These are phyloP conservation scores for Protonibea diacanthus DNA, from an alignment of 2,797 vertebrate species.

Conservation along the genomic window DNA sequence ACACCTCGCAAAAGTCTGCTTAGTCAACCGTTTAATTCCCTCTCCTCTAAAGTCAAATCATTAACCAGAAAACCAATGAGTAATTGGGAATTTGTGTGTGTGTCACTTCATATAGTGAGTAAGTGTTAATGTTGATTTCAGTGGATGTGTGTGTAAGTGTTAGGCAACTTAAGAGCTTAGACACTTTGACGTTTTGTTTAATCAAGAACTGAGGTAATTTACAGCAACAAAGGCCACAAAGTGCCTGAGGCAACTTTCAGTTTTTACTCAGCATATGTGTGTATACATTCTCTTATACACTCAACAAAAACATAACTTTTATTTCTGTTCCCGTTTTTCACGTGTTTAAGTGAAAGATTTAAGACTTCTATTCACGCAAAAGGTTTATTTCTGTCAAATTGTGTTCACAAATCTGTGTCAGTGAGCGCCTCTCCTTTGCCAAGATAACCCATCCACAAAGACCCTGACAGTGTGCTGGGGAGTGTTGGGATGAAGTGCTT, in stretches of 20 bases:
- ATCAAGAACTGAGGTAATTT: conserved; percentile 80
- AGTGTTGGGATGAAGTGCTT: no score
- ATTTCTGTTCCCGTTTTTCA: no score
- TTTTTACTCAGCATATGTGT: conserved; percentile 44
- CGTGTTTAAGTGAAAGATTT: no score
- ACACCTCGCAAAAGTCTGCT: conserved; percentile 71
- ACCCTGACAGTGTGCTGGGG: no score
- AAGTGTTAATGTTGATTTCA: conserved; percentile 32
- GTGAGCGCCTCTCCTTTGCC: no score
- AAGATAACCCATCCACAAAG: no score
- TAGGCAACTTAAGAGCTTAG: conserved; percentile 71
- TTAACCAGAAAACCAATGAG: conserved; percentile 79
- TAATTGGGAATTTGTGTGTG: conserved; percentile 75
- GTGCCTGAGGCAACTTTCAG: conserved; percentile 55
- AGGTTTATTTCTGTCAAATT: no score
- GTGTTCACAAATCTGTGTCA: no score
- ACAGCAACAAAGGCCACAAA: conserved; percentile 72
- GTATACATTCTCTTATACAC: neutral
- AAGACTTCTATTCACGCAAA: no score
- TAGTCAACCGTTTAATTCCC: conserved; percentile 79
- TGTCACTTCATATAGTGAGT: conserved; percentile 38
- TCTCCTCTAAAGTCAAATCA: conserved; percentile 73
- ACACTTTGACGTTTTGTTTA: conserved; percentile 77
- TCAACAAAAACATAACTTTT: no score
- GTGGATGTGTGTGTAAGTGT: conserved; percentile 26